Percentiles rank a stretch among this genome's conserved stretches.
Conservation (phyloP, 2,797 vertebrate genomes). For the Ataeniobius toweri region DNA sequence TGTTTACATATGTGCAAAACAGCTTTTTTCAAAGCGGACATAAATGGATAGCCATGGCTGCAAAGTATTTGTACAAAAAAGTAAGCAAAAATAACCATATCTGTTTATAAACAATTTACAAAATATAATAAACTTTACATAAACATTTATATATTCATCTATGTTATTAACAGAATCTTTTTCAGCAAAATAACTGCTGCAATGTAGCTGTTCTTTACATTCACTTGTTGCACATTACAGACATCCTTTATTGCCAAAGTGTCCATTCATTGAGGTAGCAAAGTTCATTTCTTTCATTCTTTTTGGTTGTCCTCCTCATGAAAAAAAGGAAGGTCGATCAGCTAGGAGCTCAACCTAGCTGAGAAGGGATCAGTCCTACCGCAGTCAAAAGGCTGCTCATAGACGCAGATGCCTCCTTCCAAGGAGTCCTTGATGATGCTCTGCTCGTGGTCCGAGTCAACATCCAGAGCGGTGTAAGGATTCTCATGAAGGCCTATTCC, state of each 20-base stretch:
- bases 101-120: slow-evolving; percentile 94
- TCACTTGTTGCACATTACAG: slow-evolving; percentile 71
- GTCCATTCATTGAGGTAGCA: slow-evolving; percentile 91
- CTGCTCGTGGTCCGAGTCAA: slow-evolving; percentile 78
- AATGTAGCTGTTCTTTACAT: slow-evolving; percentile 72
- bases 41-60: slow-evolving; percentile 77
- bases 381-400: slow-evolving; percentile 80
- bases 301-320: slow-evolving; percentile 69
- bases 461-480: slow-evolving; percentile 75
- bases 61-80: slow-evolving; percentile 74
- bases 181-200: slow-evolving; percentile 54
- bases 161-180: slow-evolving; percentile 79
- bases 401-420: slow-evolving; percentile 73
- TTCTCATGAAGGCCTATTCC: slow-evolving; percentile 75
- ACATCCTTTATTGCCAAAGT: slow-evolving; percentile 67
- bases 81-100: slow-evolving; percentile 87
- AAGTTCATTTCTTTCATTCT: slow-evolving; percentile 16
- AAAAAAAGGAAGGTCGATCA: slow-evolving; percentile 36
- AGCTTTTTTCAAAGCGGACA: slow-evolving; percentile 81
- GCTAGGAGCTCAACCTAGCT: slow-evolving; percentile 80
- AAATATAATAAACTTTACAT: slow-evolving; percentile 86
- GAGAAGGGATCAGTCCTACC: slow-evolving; percentile 79
- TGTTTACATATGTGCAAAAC: slow-evolving; percentile 88
- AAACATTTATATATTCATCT: slow-evolving; percentile 84
- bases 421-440: slow-evolving; percentile 64